phyloP scores from a whole-genome alignment of 2,113 vertebrate species.

The Capreolus pygargus region DNA sequence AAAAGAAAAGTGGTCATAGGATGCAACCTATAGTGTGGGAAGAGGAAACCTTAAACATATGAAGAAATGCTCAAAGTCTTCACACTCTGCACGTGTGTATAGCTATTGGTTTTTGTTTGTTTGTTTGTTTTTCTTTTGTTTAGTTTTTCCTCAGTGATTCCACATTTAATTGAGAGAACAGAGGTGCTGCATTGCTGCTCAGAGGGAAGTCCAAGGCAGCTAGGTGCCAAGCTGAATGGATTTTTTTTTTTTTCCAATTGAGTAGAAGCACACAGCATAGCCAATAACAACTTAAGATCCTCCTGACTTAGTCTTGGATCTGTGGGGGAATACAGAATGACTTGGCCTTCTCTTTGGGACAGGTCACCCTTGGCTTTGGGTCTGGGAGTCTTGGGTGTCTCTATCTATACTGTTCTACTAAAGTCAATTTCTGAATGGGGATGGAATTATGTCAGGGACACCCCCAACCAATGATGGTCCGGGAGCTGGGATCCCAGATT shows the following conservation, averaged over 20 bases:
- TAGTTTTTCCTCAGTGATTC: neutral
- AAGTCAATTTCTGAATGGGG: neutral
- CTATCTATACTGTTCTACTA: neutral
- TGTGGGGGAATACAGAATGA: neutral
- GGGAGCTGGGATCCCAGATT: neutral
- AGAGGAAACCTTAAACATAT: neutral
- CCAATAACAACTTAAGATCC: neutral
- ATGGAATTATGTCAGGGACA: neutral
- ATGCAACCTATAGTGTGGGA: rapidly evolving
- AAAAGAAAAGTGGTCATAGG: neutral
- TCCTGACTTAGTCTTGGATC: neutral
- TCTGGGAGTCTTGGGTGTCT: neutral
- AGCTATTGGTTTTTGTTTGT: neutral
- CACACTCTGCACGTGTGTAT: neutral
- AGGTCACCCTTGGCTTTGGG: neutral
- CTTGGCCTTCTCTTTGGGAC: neutral
- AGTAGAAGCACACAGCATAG: neutral
- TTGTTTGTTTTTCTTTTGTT: neutral
- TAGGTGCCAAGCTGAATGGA: neutral
- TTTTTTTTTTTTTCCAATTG: neutral
- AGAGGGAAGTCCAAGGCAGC: neutral
- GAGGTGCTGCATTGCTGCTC: neutral
- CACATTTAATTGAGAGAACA: neutral
- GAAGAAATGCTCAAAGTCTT: neutral
- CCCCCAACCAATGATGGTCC: neutral